Evolutionary conservation across 1,140 invertebrate species (phyloP).

Genomic region (Pseudobourletiella spinata): DNA sequence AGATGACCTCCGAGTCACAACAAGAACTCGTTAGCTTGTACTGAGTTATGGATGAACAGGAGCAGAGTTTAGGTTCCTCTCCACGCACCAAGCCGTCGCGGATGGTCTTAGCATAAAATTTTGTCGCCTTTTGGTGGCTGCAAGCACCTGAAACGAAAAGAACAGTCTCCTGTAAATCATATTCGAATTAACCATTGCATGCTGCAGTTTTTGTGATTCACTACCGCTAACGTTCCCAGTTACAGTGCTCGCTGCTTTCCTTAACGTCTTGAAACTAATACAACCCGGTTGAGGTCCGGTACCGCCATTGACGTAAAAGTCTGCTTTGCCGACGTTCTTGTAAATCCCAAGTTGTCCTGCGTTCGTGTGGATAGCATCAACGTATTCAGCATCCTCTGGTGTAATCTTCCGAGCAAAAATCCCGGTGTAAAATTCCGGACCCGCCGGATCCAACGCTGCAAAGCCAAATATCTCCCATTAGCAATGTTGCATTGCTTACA

Average conservation of each 20-base stretch:
- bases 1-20: neutral
- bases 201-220: neutral
- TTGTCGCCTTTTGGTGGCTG: neutral
- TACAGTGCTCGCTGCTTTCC: neutral
- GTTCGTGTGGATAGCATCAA: slow-evolving; percentile 4
- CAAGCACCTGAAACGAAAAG: neutral
- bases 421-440: slow-evolving; percentile 6
- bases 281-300: slow-evolving; percentile 3
- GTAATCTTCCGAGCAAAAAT: slow-evolving; percentile 2
- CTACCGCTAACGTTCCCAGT: neutral
- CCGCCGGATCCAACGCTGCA: neutral
- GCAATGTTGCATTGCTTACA: neutral
- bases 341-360: neutral
- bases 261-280: neutral
- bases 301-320: slow-evolving; percentile 1
- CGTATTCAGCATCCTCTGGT: neutral
- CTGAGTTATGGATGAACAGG: neutral
- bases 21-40: neutral
- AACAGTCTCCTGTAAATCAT: neutral
- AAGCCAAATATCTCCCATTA: neutral
- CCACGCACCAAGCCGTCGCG: neutral
- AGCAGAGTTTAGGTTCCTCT: neutral
- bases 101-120: neutral
- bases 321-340: neutral
- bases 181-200: neutral